Conservation (phyloP, 2,113 vertebrate genomes). For the Cebus imitator region DNA sequence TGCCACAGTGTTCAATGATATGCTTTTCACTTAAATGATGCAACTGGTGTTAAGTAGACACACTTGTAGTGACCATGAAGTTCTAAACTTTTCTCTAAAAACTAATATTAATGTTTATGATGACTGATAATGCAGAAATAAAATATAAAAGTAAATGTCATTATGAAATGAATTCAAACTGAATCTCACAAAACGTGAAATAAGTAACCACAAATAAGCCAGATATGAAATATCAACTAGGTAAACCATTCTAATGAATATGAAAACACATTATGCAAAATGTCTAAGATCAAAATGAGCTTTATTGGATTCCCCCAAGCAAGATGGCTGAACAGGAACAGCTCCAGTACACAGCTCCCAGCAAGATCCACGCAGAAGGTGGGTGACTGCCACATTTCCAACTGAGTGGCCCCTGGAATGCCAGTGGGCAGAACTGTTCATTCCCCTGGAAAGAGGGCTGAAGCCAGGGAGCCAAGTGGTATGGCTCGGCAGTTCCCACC, state of each 20-base stretch:
- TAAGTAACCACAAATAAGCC: background rate
- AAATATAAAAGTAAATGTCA: conserved; percentile 33
- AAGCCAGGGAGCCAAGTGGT: no score
- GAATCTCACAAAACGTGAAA: conserved; percentile 41
- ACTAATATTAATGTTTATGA: background rate
- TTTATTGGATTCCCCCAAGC: background rate
- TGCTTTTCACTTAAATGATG: conserved; percentile 27
- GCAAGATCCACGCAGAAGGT: no score
- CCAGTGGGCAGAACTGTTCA: no score
- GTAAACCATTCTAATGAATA: conserved; percentile 33
- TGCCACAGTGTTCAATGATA: background rate
- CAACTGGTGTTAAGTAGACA: background rate
- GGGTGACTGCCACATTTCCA: no score
- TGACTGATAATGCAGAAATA: conserved; percentile 12
- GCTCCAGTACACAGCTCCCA: no score
- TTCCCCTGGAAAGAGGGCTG: no score
- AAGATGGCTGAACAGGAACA: no score
- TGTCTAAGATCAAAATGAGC: background rate
- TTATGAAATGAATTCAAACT: conserved; percentile 37
- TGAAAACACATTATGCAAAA: background rate
- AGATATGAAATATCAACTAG: conserved; percentile 23
- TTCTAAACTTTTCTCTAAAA: conserved; percentile 40
- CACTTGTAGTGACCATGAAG: conserved; percentile 5
- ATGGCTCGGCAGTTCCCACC: no score
- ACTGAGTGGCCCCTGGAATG: no score